phyloP scores from a whole-genome alignment of 2,888 invertebrate species.

The Deilephila porcellus region DNA sequence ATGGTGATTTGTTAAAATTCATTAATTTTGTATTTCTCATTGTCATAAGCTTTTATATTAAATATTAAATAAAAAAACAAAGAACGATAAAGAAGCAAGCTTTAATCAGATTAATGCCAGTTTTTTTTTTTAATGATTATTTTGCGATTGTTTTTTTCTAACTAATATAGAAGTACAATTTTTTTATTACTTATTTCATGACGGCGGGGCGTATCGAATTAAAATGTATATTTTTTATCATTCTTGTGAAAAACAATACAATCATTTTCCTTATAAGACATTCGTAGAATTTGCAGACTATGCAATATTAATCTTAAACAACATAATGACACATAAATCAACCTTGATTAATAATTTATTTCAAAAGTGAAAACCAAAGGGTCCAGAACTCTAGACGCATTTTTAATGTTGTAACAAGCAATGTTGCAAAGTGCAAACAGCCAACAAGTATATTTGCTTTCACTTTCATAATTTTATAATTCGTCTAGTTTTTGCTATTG shows the following conservation, averaged over 20 bases:
- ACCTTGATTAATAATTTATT: not conserved
- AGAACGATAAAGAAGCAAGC: too few relatives aligned
- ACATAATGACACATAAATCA: constrained; percentile 4
- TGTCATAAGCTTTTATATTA: too few relatives aligned
- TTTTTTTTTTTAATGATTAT: too few relatives aligned
- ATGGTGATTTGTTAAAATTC: too few relatives aligned
- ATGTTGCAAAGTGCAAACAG: constrained; percentile 8
- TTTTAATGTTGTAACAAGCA: constrained; percentile 9
- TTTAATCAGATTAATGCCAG: too few relatives aligned
- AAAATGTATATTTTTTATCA: not conserved
- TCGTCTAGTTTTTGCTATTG: constrained; percentile 22
- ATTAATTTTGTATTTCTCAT: too few relatives aligned
- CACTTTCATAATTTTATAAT: constrained; percentile 25
- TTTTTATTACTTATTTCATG: too few relatives aligned
- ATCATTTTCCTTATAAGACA: not conserved
- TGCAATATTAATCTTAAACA: not conserved
- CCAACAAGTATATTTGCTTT: constrained; percentile 18
- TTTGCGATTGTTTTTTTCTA: too few relatives aligned
- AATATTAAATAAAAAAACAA: too few relatives aligned
- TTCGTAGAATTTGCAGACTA: not conserved
- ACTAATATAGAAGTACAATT: too few relatives aligned
- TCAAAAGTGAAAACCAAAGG: constrained; percentile 9
- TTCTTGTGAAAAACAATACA: not conserved
- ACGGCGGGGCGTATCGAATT: not conserved
- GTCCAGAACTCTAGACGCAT: not conserved